Percentiles rank a stretch among this genome's conserved stretches.
Evolutionary conservation across 2,797 vertebrate genomes (phyloP).

Genomic region (Lithobates sylvaticus): DNA sequence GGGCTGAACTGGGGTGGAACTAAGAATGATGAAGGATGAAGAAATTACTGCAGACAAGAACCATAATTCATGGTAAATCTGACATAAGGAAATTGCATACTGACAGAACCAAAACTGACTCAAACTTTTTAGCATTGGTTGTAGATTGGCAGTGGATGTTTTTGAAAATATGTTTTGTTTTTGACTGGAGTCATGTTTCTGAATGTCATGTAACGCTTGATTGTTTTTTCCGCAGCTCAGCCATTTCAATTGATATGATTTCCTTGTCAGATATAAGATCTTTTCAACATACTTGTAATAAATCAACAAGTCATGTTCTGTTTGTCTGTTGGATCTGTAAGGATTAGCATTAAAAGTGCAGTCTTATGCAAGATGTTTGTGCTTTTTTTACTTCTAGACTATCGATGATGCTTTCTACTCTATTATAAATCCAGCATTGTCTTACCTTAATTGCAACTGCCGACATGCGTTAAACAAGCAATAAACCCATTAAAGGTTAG

Average conservation of each 20-base stretch:
- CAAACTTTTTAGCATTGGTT: no score
- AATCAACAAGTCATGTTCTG: constrained; percentile 53
- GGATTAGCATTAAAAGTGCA: constrained; percentile 46
- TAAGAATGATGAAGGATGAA: no score
- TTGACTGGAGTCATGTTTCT: no score
- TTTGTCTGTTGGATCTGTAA: constrained; percentile 48
- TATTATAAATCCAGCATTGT: constrained; percentile 36
- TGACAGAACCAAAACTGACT: no score
- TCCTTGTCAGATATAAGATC: constrained; percentile 37
- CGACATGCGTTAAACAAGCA: constrained; percentile 26
- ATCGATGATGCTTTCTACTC: constrained; percentile 13
- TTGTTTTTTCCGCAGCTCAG: not conserved
- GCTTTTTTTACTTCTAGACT: constrained; percentile 11
- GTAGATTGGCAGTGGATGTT: no score
- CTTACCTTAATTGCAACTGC: constrained; percentile 41
- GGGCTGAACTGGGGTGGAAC: no score
- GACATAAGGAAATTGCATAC: not conserved
- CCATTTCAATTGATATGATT: not conserved
- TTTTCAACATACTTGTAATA: constrained; percentile 51
- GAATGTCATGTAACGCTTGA: no score
- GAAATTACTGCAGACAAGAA: no score
- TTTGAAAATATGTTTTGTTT: no score
- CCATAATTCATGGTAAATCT: no score
- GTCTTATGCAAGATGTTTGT: constrained; percentile 42
- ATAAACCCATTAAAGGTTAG: constrained; percentile 52